Percentiles rank a stretch among this genome's conserved stretches.
phyloP scores from a whole-genome alignment of 2,113 vertebrate genomes.

The Sialia sialis region DNA sequence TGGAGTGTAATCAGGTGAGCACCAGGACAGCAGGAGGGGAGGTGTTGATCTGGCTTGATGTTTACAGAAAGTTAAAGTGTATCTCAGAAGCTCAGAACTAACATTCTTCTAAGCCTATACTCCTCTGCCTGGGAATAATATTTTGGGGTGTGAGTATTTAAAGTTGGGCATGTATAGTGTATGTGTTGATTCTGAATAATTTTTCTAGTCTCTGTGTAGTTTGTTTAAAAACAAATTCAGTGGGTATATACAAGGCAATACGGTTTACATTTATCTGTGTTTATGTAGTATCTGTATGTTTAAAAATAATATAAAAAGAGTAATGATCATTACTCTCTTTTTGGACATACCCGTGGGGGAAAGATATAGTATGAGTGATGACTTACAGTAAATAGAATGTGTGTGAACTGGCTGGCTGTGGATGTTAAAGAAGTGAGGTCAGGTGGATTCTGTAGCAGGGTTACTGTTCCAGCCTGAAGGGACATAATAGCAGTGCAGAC shows the following conservation, averaged over 20 bases:
- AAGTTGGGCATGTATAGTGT: neutral
- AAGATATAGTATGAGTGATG: neutral
- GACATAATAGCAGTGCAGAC: neutral
- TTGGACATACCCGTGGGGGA: neutral
- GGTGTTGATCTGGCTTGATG: neutral
- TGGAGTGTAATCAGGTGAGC: neutral
- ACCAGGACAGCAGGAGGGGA: neutral
- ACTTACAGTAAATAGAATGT: neutral
- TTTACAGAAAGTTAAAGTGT: neutral
- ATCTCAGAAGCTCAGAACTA: neutral
- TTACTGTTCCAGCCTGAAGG: neutral
- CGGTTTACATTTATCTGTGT: neutral
- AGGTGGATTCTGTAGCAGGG: neutral
- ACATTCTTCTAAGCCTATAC: neutral
- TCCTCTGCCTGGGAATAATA: neutral
- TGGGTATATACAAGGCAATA: neutral
- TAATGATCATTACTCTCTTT: neutral
- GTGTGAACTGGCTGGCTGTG: neutral
- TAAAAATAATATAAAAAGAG: neutral
- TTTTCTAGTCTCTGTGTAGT: neutral
- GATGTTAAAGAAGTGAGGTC: neutral
- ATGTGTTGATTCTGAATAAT: neutral
- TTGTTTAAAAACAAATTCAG: neutral
- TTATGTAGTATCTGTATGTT: neutral
- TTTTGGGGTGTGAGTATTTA: neutral